phyloP scores from a whole-genome alignment of 2,888 invertebrate species.

The Pherbina coryleti region DNA sequence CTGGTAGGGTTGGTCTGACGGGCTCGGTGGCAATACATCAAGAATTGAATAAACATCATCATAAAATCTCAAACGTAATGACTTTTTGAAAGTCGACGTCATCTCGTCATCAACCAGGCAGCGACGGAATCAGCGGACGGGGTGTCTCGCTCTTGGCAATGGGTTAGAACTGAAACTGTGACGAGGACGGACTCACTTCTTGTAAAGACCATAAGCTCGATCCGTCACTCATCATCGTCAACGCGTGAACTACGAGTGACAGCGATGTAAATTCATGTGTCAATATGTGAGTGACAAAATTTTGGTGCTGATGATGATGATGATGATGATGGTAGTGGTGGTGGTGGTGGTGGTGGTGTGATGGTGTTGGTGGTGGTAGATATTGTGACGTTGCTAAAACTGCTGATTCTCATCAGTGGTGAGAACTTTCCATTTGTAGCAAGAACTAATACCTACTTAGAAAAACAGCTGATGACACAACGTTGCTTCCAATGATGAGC shows the following conservation, averaged over 20 bases:
- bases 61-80: conserved; percentile 49
- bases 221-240: conserved; percentile 30
- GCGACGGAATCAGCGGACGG: not conserved
- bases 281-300: conserved; percentile 36
- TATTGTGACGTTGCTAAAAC: not conserved
- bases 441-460: not conserved
- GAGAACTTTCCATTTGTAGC: not conserved
- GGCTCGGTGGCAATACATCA: conserved; percentile 44
- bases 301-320: conserved; percentile 16
- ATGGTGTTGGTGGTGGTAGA: not conserved
- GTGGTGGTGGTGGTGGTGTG: not conserved
- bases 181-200: not conserved
- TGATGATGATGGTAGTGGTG: not conserved
- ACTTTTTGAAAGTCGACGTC: conserved; percentile 45
- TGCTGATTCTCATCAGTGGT: not conserved
- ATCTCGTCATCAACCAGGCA: not conserved
- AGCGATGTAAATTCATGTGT: conserved; percentile 36
- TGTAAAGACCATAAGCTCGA: not conserved
- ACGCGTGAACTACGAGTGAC: conserved; percentile 21
- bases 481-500: not conserved
- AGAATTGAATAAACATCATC: conserved; percentile 52
- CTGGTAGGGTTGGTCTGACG: not conserved
- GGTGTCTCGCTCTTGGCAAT: not conserved
- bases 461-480: too few species aligned
- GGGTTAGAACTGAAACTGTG: conserved; percentile 9